phyloP scores from a whole-genome alignment of 2,888 invertebrate genomes.

The Orthonevra nobilis region DNA sequence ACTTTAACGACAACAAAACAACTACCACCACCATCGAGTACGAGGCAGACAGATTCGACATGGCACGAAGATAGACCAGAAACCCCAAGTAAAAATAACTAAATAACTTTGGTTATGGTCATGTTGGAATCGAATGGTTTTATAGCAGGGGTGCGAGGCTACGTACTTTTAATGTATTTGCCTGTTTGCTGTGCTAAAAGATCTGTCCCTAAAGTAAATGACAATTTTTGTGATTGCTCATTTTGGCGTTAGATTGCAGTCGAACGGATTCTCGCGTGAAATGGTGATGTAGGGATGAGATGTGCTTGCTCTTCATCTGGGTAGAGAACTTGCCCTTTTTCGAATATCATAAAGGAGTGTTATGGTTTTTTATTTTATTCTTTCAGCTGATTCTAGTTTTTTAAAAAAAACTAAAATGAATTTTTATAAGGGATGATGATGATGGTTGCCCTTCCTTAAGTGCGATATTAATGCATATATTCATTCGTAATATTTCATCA shows the following conservation, averaged over 20 bases:
- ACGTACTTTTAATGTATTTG: constrained; percentile 67
- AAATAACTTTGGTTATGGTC: constrained; percentile 57
- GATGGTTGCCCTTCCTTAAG: too few species aligned
- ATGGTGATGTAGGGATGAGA: constrained; percentile 26
- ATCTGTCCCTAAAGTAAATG: constrained; percentile 67
- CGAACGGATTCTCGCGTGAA: constrained; percentile 2
- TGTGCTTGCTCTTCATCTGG: neutral
- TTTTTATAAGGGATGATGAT: too few species aligned
- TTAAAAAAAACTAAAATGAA: too few species aligned
- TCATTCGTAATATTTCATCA: too few species aligned
- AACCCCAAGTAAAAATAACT: constrained; percentile 64
- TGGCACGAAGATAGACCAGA: constrained; percentile 55
- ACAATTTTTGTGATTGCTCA: constrained; percentile 70
- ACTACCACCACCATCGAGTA: constrained; percentile 15
- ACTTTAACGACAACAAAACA: constrained; percentile 59
- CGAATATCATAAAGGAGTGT: constrained; percentile 29
- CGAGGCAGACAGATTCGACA: too few species aligned
- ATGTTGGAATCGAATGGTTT: constrained; percentile 34
- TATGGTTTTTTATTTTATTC: constrained; percentile 11
- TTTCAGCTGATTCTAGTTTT: neutral
- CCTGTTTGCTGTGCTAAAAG: constrained; percentile 69
- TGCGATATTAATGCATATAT: too few species aligned
- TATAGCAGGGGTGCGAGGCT: constrained; percentile 50
- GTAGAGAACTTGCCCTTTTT: constrained; percentile 49
- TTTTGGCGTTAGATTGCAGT: constrained; percentile 34